phyloP scores from a whole-genome alignment of 2,797 vertebrate species.

The Acomys russatus region DNA sequence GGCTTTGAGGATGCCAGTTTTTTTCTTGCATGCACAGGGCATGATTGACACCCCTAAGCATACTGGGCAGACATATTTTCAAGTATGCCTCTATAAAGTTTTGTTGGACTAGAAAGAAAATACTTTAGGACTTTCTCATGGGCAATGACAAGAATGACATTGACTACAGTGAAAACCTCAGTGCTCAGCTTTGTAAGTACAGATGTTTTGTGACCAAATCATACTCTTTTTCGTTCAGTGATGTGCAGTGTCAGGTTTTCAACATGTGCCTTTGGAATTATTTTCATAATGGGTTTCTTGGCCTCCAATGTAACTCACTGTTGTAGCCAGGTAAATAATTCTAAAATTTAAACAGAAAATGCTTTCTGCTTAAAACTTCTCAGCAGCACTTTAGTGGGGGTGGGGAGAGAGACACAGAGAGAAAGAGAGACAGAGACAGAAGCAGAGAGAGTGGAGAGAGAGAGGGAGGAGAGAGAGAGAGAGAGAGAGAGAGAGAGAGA shows the following conservation, averaged over 20 bases:
- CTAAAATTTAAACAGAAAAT: conserved; percentile 52
- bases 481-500: no score
- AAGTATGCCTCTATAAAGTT: not conserved
- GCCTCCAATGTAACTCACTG: not conserved
- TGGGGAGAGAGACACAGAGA: not conserved
- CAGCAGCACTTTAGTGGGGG: not conserved
- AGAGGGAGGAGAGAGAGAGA: not conserved
- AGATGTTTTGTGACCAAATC: not conserved
- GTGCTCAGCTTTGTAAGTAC: not conserved
- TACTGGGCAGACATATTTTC: not conserved
- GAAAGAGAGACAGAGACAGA: not conserved
- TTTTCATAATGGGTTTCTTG: conserved; percentile 70
- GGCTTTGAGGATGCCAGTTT: not conserved
- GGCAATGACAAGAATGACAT: not conserved
- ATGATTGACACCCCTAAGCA: not conserved
- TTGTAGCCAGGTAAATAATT: conserved; percentile 49
- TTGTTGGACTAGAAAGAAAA: conserved; percentile 18
- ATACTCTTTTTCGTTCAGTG: not conserved
- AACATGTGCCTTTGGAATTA: conserved; percentile 64
- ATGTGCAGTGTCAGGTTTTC: conserved; percentile 37
- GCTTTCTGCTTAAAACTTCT: not conserved
- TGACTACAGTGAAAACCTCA: not conserved
- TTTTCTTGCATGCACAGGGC: not conserved
- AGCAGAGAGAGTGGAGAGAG: not conserved
- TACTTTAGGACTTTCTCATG: conserved; percentile 3